A percentile compares a stretch with the other conserved stretches of the same genome.
Conservation (phyloP, 1,140 invertebrate genomes). For the Drosophila saltans region DNA sequence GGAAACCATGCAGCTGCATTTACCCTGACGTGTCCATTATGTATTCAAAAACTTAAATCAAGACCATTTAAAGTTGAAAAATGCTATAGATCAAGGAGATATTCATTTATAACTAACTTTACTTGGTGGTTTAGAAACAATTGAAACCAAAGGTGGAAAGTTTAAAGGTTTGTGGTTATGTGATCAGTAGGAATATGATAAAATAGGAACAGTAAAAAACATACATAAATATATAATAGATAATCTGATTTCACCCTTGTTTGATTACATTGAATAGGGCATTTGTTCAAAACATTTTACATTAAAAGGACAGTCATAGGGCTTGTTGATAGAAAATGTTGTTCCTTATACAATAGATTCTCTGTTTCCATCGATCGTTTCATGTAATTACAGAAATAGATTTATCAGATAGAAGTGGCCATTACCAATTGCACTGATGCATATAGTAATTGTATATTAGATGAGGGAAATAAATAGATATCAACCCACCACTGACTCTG, state of each 20-base stretch:
- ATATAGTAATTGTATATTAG: neutral
- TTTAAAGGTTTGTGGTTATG: too few species aligned
- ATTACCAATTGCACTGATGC: neutral
- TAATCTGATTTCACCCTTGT: too few species aligned
- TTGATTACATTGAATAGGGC: too few species aligned
- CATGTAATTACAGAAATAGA: neutral
- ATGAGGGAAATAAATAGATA: neutral
- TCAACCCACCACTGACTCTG: constrained; percentile 1
- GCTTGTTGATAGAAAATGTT: too few species aligned
- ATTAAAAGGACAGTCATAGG: too few species aligned
- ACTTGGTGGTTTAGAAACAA: neutral
- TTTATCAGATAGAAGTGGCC: neutral
- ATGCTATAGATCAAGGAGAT: neutral
- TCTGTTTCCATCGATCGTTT: neutral
- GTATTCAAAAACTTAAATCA: neutral
- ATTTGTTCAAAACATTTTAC: too few species aligned
- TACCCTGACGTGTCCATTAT: constrained; percentile 6
- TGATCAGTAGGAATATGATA: too few species aligned
- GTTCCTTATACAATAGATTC: too few species aligned
- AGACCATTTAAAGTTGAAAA: neutral
- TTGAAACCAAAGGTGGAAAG: too few species aligned
- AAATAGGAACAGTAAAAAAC: too few species aligned
- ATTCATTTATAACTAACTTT: neutral
- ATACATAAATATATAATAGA: too few species aligned
- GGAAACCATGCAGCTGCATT: constrained; percentile 21